Evolutionary conservation across 2,113 vertebrate species (phyloP), one percentile per base, ranked within the genome.

Genomic region (Pedionomus torquatus): DNA sequence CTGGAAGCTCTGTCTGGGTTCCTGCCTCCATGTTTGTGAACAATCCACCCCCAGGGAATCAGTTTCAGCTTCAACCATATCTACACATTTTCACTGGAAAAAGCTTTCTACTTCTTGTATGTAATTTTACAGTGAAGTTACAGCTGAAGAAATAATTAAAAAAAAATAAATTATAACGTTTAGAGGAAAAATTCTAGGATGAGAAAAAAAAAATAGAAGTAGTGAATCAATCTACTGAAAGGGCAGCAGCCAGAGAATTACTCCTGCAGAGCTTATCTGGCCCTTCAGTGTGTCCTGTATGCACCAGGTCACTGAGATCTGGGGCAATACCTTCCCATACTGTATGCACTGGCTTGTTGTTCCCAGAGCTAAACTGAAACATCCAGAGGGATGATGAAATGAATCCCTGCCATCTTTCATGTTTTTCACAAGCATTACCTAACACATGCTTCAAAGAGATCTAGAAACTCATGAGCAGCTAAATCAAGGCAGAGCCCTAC

Each of bases 381-480:
- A 64, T 54, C 17, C 21, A 75, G 60, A 78, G 4, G 26, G 11
- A 58, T 33, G 43, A 19, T 13, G 5, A 2, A 68, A 58, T 46
- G 58, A 89, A 61, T 76, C 51, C 63, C 61, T 83, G 48, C 39
- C 44, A n/a, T 43, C 31, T 25, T 79, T n/a, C 17, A 25, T 0
- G 0, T 49, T 75, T 21, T 63, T 78, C 51, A 48, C 37, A 52
- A 78, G 57, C 4, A 3, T 51, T 46, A 46, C 14, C 46, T 35
- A 65, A n/a, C 3, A 2, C 37, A 64, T n/a, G 5, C 43, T 85
- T 79, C n/a, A 28, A 63, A 93, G 64, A 78, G 60, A 55, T 81
- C 41, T 19, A 14, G 14, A 12, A 18, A 61, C 10, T 75, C 30
- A 18, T 0, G 0, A 81, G n/a, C 57, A 54, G 16, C 1, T 2